These are phyloP conservation scores for Ameiurus melas DNA, from an alignment of 2,113 vertebrate genomes.

Conservation along the genomic window DNA sequence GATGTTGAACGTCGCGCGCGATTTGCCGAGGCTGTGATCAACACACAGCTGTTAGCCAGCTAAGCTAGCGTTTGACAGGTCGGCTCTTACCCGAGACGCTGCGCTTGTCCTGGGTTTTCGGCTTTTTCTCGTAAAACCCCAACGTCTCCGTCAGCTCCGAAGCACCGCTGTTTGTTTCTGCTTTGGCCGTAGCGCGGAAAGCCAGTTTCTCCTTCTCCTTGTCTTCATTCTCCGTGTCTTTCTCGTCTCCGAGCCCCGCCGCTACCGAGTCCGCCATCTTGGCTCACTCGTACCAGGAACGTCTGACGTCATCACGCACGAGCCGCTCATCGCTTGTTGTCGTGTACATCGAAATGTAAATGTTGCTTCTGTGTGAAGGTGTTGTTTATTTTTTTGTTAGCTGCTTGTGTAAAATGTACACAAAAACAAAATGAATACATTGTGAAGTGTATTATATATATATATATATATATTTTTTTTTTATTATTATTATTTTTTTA, in stretches of 20 bases:
- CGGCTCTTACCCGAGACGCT: slow-evolving; percentile 74
- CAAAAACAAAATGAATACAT: background rate
- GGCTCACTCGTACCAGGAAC: slow-evolving; percentile 62
- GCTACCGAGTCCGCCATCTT: slow-evolving; percentile 80
- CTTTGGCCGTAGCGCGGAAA: background rate
- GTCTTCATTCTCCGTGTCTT: slow-evolving; percentile 72
- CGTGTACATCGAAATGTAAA: background rate
- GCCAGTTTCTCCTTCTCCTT: slow-evolving; percentile 56
- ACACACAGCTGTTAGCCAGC: slow-evolving; percentile 22
- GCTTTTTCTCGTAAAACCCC: slow-evolving; percentile 69
- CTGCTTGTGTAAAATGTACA: background rate
- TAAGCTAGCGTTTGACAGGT: slow-evolving; percentile 36
- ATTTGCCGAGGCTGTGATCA: too few species aligned
- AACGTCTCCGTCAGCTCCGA: slow-evolving; percentile 68
- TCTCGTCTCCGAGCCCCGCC: slow-evolving; percentile 71
- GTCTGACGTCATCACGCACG: slow-evolving; percentile 58
- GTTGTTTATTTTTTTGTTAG: background rate
- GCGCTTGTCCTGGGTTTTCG: slow-evolving; percentile 60
- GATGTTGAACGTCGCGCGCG: background rate
- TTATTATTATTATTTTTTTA: too few species aligned
- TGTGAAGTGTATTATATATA: background rate
- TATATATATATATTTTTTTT: too few species aligned
- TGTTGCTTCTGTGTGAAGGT: background rate
- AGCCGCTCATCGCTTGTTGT: too few species aligned
- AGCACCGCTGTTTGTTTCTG: slow-evolving; percentile 48